Conservation (phyloP, 2,113 vertebrate genomes). For the Porphyrio hochstetteri region DNA sequence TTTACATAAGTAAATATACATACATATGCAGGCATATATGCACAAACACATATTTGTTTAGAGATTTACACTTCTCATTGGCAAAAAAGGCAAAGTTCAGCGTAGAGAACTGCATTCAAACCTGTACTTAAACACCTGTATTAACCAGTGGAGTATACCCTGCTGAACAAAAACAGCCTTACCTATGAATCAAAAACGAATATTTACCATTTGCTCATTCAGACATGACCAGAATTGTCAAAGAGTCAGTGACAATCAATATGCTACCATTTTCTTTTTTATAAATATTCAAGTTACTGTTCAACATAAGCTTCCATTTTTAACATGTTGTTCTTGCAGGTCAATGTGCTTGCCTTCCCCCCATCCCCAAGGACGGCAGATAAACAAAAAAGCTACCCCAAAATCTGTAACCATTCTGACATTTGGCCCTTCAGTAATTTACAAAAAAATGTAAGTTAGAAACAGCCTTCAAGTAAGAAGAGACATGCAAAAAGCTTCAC, state of each 20-base stretch:
- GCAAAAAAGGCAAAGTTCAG: neutral
- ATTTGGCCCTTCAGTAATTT: neutral
- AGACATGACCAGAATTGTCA: neutral
- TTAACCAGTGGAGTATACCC: neutral
- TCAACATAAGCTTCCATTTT: neutral
- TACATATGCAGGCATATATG: accelerated
- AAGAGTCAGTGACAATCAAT: neutral
- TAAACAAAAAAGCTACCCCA: neutral
- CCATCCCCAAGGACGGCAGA: neutral
- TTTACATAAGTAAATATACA: neutral
- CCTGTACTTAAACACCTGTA: neutral
- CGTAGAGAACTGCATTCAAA: neutral
- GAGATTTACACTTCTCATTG: neutral
- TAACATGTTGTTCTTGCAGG: neutral
- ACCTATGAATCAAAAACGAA: neutral
- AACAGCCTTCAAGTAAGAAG: neutral
- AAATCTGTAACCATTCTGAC: neutral
- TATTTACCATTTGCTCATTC: neutral
- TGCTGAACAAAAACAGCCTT: neutral
- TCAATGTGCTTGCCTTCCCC: neutral
- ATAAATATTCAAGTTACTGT: neutral
- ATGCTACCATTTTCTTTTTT: neutral
- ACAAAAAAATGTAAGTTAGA: neutral
- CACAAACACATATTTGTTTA: neutral
- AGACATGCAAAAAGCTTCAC: neutral